phyloP scores from a whole-genome alignment of 2,888 invertebrate genomes.

The Carterocephalus palaemon region DNA sequence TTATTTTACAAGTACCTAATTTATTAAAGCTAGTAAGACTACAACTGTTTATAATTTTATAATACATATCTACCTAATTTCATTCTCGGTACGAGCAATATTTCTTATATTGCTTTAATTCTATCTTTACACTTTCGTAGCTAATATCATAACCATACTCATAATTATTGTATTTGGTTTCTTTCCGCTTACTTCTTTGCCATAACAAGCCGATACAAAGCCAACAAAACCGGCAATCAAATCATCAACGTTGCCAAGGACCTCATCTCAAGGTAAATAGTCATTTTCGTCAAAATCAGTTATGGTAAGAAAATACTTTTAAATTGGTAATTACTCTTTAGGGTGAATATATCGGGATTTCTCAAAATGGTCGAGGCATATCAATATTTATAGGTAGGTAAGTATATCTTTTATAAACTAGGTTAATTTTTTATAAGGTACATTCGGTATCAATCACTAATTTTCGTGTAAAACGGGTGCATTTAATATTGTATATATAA shows the following conservation, averaged over 20 bases:
- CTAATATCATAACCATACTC: slow-evolving; percentile 54
- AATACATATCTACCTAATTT: slow-evolving; percentile 3
- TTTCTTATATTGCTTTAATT: slow-evolving; percentile 21
- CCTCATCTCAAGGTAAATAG: slow-evolving; percentile 93
- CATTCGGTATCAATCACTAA: no score
- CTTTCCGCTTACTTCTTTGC: slow-evolving; percentile 79
- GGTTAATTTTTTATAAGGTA: no score
- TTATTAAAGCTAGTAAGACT: no score
- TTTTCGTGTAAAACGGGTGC: no score
- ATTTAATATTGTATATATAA: no score
- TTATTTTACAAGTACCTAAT: no score
- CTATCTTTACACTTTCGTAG: slow-evolving; percentile 30
- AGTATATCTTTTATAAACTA: no score
- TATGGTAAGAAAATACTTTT: slow-evolving; percentile 27
- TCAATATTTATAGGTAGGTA: background rate
- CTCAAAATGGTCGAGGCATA: slow-evolving; percentile 14
- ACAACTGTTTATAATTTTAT: no score
- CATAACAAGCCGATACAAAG: slow-evolving; percentile 91
- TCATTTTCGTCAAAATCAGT: slow-evolving; percentile 48
- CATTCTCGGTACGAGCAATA: slow-evolving; percentile 6
- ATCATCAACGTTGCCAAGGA: slow-evolving; percentile 95
- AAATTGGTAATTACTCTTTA: slow-evolving; percentile 23
- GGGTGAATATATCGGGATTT: background rate
- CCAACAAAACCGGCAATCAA: slow-evolving; percentile 98
- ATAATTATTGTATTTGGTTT: slow-evolving; percentile 74